A percentile compares a stretch with the other conserved stretches of the same genome.
Conservation (phyloP, 2,113 vertebrate species). For the Vicugna pacos region DNA sequence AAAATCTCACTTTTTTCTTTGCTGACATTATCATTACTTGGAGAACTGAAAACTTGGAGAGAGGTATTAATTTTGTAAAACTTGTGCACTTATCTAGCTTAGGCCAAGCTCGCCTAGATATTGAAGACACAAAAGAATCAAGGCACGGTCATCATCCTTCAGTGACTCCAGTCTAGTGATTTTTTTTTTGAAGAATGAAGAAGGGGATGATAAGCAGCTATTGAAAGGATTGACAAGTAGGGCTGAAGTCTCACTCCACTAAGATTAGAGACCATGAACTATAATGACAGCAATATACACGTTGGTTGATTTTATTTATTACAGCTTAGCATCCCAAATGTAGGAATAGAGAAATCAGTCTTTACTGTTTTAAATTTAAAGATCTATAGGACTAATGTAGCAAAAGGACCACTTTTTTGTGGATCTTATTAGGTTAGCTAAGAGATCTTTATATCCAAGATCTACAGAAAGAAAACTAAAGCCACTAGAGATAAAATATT, state of each 20-base stretch:
- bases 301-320: neutral
- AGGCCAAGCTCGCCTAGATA: neutral
- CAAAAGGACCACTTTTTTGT: neutral
- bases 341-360: neutral
- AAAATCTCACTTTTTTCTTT: neutral
- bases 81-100: accelerated
- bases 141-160: neutral
- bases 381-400: neutral
- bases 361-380: neutral
- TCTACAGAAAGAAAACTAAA: neutral
- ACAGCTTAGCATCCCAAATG: neutral
- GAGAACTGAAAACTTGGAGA: neutral
- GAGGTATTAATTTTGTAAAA: neutral
- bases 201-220: neutral
- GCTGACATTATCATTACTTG: neutral
- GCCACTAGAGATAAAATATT: neutral
- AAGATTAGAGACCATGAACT: neutral
- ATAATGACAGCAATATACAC: neutral
- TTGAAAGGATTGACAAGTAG: neutral
- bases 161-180: neutral
- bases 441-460: neutral
- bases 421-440: neutral
- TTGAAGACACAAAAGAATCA: neutral
- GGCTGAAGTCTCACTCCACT: neutral
- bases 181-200: constrained; percentile 14